Evolutionary conservation across 2,113 vertebrate genomes (phyloP), one percentile per base, ranked within the genome.

Genomic region (Microtus ochrogaster): DNA sequence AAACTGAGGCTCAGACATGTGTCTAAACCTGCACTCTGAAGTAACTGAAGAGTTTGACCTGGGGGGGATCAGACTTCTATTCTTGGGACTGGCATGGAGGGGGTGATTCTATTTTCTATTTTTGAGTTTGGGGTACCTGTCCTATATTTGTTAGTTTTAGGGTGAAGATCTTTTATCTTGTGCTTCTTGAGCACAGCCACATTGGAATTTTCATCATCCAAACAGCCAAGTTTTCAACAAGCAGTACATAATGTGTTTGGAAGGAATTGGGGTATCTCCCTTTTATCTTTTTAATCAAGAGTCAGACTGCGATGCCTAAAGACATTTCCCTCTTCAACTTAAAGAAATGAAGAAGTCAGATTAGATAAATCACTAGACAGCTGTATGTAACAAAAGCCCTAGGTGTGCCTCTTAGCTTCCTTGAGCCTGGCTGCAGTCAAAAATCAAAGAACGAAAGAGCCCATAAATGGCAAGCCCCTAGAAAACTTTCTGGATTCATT

Each of bases 201-300:
- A 83, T 91, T 85, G 81, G 63, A 87, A 81, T 92, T 97, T 95
- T 96, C 85, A 90, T 96, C 86, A 83, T 97, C 97, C 95, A 96
- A 97, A 97, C 77, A 97, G 86, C 90, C 85, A 96, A 86, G 83
- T 66, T 94, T 95, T 94, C 83, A 97, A 49, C 90, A 97, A 66
- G 72, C 89, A 98, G 96, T 30, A 97, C 97, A 97, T 92, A 98
- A 92, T 91, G 36, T 70, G 78, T 92, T 93, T 22, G 10, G 76
- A 90, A 95, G 97, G 87, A 95, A 95, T 77, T 61, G 39, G 70
- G 68, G 55, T 96, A 70, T 90, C 58, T 95, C 72, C 96, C 84
- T 96, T 94, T 95, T 97, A 96, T 97, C 94, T 96, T 97, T 98
- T 96, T 92, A 95, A 97, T 96, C 95, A 97, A 96, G 92, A 97